phyloP scores from a whole-genome alignment of 92 coral and sea anemone species.

The Parazoanthus atlanticus region DNA sequence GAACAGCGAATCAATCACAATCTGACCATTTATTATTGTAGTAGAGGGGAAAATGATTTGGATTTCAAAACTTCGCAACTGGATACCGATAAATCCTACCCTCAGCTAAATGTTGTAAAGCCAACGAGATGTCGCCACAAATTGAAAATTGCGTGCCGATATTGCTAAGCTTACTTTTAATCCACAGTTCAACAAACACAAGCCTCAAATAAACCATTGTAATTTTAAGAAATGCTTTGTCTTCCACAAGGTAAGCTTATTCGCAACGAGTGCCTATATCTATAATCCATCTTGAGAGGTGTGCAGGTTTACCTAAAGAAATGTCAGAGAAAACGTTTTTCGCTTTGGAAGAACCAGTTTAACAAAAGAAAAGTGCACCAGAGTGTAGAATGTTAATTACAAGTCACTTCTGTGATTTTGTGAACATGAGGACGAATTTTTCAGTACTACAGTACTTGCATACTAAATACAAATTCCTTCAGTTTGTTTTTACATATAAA shows the following conservation, averaged over 20 bases:
- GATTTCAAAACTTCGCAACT: slow-evolving; percentile 7
- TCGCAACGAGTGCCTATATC: background rate
- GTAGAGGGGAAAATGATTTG: background rate
- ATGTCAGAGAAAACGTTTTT: background rate
- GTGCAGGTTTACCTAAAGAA: background rate
- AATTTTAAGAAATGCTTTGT: slow-evolving; percentile 4
- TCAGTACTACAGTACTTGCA: background rate
- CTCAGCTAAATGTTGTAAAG: background rate
- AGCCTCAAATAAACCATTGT: slow-evolving; percentile 23
- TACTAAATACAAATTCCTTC: background rate
- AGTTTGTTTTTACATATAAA: background rate
- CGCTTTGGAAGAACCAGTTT: background rate
- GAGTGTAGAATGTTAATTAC: background rate
- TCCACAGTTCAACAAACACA: slow-evolving; percentile 27
- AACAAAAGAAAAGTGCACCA: background rate
- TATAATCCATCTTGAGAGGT: background rate
- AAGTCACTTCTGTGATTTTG: background rate
- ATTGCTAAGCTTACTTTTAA: background rate
- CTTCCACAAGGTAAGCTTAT: background rate
- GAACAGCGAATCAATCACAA: background rate
- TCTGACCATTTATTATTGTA: slow-evolving; percentile 1
- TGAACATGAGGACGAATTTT: background rate
- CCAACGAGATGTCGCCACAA: background rate
- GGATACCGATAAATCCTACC: background rate
- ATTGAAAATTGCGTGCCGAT: slow-evolving; percentile 3